Conservation (phyloP, 2,888 invertebrate species). For the Gari tellinella region DNA sequence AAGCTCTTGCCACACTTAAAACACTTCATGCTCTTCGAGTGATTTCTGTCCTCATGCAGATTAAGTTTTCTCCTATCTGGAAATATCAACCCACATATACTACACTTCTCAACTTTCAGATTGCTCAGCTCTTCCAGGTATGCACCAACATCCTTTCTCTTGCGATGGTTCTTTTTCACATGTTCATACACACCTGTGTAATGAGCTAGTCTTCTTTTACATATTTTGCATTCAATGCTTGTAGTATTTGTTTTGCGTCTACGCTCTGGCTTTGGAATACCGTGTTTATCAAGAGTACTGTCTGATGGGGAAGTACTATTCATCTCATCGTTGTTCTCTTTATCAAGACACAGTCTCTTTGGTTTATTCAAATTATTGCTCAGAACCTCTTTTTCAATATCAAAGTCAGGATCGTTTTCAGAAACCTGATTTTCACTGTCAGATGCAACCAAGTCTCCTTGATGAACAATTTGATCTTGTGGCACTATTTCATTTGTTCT, state of each 20-base stretch:
- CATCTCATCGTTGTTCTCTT: neutral
- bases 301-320: neutral
- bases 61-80: conserved; percentile 51
- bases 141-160: conserved; percentile 42
- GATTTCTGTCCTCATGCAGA: conserved; percentile 61
- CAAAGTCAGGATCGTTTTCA: neutral
- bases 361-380: conserved; percentile 2
- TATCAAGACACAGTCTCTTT: conserved; percentile 9
- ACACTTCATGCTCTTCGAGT: conserved; percentile 54
- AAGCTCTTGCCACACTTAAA: conserved; percentile 61
- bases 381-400: conserved; percentile 4
- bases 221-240: conserved; percentile 64
- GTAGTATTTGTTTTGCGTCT: conserved; percentile 40
- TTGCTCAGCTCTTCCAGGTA: conserved; percentile 63
- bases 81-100: conserved; percentile 55
- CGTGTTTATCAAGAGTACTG: conserved; percentile 16
- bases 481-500: conserved; percentile 6
- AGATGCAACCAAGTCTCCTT: conserved; percentile 3
- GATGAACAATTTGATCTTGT: conserved; percentile 1
- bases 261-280: conserved; percentile 33
- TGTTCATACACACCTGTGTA: conserved; percentile 65
- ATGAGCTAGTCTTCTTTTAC: conserved; percentile 63
- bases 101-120: conserved; percentile 56
- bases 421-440: neutral
- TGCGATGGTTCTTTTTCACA: conserved; percentile 62